Base-by-base conservation (phyloP, 92 coral and sea anemone genomes). In the Palythoa grandis region DNA sequence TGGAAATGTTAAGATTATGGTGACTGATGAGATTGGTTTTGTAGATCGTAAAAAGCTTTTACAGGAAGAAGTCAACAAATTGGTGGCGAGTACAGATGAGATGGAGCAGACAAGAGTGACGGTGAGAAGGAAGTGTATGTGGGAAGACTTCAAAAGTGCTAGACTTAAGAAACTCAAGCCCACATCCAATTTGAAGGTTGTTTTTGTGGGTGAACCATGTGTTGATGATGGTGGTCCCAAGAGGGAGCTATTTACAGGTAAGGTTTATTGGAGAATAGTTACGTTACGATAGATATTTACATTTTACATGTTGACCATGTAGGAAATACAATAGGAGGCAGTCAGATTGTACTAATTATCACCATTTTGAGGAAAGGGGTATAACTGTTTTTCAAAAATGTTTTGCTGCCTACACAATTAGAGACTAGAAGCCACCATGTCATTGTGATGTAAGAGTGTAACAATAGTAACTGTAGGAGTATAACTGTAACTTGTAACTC, bases 151-250 rank as follows among this genome's bases (percentile, higher is more conserved):
- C 56, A 91, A 91, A 72, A 74, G 79, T 14, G 93, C 93, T 23
- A 84, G 82, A 80, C 53, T 3, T n/a, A 91, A 52, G 38, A 86
- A 86, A 66, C 87, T 90, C 63, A 79, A 79, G 65, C 91, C 93
- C 15, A 91, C 82, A 43, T 84, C 91, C 65, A 87, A 72, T 72
- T 79, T 87, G 52, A 92, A 92, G 73, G 92, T 92, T 43, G 95
- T 90, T 29, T 92, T 89, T 78, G 80, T 86, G n/a, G 95, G 95
- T 61, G 92, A 90, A 82, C 91, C 95, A 66, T 87, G 79, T 84
- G 74, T 90, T 66, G 93, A 92, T 83, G 90, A 92, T 86, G 92
- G 90, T 70, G 92, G 95, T 17, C 89, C 52, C 40, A 67, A 67
- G 70, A 40, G 76, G 69, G 74, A 61, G 40, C 74, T 67, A 17